Conservation (phyloP, 2,888 invertebrate species). For the Neoascia interrupta region DNA sequence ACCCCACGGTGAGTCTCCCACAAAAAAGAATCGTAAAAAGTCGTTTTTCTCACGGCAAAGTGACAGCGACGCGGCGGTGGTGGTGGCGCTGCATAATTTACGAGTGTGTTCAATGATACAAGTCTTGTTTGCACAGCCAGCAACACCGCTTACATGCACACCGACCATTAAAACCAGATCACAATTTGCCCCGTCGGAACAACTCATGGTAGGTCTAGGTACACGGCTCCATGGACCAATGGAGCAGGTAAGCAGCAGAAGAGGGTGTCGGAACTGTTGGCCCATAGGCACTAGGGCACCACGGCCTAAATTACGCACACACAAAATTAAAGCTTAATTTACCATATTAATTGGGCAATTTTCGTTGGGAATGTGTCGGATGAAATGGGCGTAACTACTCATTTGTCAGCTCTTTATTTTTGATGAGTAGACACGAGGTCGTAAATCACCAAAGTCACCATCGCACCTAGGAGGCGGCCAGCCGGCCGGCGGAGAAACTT, state of each 20-base stretch:
- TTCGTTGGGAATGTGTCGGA: slow-evolving; percentile 31
- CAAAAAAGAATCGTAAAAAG: slow-evolving; percentile 33
- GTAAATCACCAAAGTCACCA: slow-evolving; percentile 41
- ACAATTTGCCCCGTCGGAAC: slow-evolving; percentile 39
- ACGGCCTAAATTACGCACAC: slow-evolving; percentile 32
- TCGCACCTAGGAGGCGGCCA: neutral
- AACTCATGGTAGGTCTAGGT: neutral
- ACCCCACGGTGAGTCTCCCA: neutral
- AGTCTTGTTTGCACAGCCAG: slow-evolving; percentile 32
- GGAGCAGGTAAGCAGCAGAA: slow-evolving; percentile 32
- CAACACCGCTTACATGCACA: neutral
- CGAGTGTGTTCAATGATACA: slow-evolving; percentile 39
- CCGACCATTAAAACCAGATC: slow-evolving; percentile 56
- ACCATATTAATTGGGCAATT: slow-evolving; percentile 57
- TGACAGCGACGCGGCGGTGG: neutral
- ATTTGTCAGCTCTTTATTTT: slow-evolving; percentile 58
- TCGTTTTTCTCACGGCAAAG: slow-evolving; percentile 59
- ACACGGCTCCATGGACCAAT: slow-evolving; percentile 41
- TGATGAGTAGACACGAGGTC: slow-evolving; percentile 37
- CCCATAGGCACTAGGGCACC: slow-evolving; percentile 32
- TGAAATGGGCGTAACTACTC: slow-evolving; percentile 46
- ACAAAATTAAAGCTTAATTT: slow-evolving; percentile 44
- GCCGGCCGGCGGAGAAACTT: neutral
- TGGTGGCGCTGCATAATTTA: slow-evolving; percentile 49
- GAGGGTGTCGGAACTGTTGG: slow-evolving; percentile 12